Evolutionary conservation across 2,797 vertebrate genomes (phyloP).

Genomic region (Aplochiton taeniatus): DNA sequence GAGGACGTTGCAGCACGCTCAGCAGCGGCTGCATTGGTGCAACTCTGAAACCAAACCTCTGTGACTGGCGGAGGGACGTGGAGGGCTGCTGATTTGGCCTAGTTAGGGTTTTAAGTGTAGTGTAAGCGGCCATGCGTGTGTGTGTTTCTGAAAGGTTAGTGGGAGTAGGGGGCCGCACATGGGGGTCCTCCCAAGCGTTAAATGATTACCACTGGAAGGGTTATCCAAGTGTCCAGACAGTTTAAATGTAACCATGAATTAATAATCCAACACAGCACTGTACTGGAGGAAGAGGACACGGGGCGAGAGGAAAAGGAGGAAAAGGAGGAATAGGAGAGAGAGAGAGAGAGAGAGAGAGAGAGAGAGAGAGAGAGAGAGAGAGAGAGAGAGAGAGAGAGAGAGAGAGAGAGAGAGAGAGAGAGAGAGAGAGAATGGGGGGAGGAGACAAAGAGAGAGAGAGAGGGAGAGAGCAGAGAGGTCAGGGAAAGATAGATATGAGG

Average conservation of each 20-base stretch:
- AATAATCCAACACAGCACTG: conserved; percentile 57
- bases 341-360: conserved; percentile 19
- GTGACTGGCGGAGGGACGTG: no score
- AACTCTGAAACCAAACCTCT: no score
- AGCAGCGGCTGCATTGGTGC: no score
- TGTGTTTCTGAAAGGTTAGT: neutral
- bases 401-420: neutral
- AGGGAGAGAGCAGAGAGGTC: neutral
- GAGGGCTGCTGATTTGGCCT: no score
- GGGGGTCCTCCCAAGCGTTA: conserved; percentile 44
- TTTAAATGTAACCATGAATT: conserved; percentile 66
- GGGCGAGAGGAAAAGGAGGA: conserved; percentile 43
- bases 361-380: neutral
- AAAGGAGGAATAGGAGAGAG: conserved; percentile 14
- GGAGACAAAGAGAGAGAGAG: neutral
- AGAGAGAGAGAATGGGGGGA: neutral
- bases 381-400: neutral
- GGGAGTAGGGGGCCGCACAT: conserved; percentile 13
- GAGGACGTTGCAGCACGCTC: no score
- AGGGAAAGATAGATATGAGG: conserved; percentile 16
- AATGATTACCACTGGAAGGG: conserved; percentile 46
- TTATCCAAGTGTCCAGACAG: conserved; percentile 54
- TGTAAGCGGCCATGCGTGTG: neutral
- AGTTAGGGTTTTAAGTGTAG: neutral
- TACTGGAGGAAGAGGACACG: conserved; percentile 33